These are phyloP conservation scores for Nomia melanderi DNA, from an alignment of 1,140 invertebrate genomes.

Conservation along the genomic window DNA sequence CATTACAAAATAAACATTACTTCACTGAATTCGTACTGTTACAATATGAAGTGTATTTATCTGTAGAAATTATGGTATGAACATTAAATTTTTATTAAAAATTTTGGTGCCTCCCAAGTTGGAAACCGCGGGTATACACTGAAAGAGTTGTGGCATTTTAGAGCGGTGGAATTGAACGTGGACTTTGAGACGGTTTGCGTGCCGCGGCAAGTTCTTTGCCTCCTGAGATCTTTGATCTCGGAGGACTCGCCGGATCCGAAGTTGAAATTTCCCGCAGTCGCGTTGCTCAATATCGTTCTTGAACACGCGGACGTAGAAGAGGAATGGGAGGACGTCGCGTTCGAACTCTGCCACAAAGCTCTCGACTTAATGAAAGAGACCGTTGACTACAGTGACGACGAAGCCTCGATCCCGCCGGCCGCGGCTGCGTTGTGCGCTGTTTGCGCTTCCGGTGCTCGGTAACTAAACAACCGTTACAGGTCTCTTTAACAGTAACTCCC, in stretches of 20 bases:
- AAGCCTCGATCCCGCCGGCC: slow-evolving; percentile 10
- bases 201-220: slow-evolving; percentile 20
- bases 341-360: slow-evolving; percentile 37
- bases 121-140: too few species aligned
- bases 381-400: slow-evolving; percentile 42
- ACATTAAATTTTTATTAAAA: too few species aligned
- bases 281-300: slow-evolving; percentile 45
- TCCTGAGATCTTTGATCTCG: slow-evolving; percentile 34
- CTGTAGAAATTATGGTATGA: too few species aligned
- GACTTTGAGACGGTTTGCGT: slow-evolving; percentile 34
- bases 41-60: too few species aligned
- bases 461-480: not conserved
- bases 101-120: too few species aligned
- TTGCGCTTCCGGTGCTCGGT: slow-evolving; percentile 49
- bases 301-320: slow-evolving; percentile 20
- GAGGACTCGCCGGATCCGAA: slow-evolving; percentile 5
- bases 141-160: slow-evolving; percentile 8
- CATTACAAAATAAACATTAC: too few species aligned
- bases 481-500: not conserved
- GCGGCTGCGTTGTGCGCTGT: slow-evolving; percentile 27
- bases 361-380: slow-evolving; percentile 49
- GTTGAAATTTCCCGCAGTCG: slow-evolving; percentile 24
- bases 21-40: too few species aligned
- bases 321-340: not conserved
- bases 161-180: slow-evolving; percentile 33